Percentiles rank a stretch among this genome's conserved stretches.
Evolutionary conservation across 2,797 vertebrate genomes (phyloP).

Genomic region (Tamandua tetradactyla): DNA sequence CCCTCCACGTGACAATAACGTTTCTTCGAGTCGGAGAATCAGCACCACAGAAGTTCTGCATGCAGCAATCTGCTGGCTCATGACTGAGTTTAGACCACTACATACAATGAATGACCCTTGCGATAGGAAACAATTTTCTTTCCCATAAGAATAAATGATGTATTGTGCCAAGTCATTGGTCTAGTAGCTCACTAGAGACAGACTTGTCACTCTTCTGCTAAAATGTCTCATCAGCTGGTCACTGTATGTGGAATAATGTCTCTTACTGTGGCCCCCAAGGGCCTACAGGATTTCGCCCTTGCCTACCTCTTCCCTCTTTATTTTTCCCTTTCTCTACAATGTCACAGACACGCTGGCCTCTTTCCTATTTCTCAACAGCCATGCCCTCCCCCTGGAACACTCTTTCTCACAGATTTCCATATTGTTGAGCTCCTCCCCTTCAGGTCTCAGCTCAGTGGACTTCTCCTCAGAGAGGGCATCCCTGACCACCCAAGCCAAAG

Average conservation of each 20-base stretch:
- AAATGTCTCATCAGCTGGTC: not conserved
- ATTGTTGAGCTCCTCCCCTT: not conserved
- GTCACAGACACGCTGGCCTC: not conserved
- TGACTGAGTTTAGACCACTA: not conserved
- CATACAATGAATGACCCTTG: not conserved
- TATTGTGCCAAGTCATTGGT: not conserved
- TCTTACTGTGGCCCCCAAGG: not conserved
- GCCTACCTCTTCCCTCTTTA: not conserved
- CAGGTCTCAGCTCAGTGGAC: not conserved
- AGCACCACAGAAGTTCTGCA: not conserved
- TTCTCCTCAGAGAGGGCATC: not conserved
- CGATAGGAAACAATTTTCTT: not conserved
- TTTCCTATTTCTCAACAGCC: not conserved
- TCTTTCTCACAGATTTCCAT: not conserved
- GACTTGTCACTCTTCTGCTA: not conserved
- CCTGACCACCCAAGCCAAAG: not conserved
- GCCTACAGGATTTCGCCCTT: not conserved
- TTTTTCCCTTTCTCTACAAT: not conserved
- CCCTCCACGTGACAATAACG: not conserved
- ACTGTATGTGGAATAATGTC: not conserved
- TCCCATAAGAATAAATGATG: not conserved
- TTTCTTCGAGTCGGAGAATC: not conserved
- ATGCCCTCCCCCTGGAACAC: not conserved
- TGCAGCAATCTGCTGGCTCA: not conserved
- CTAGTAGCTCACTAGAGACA: not conserved